Conservation (phyloP, 2,888 invertebrate species). For the Drosophila kokeensis region DNA sequence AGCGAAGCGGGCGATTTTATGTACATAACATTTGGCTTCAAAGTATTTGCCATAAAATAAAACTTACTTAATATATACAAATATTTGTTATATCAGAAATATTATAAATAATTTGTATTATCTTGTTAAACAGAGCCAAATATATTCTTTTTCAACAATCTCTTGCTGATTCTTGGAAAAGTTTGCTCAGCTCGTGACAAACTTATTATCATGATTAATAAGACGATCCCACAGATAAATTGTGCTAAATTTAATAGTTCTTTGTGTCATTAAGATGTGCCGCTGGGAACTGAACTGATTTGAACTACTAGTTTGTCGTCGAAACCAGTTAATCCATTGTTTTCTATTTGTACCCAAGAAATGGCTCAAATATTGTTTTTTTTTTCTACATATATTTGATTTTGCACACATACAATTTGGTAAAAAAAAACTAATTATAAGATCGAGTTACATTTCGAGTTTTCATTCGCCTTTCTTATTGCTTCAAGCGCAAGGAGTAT, state of each 20-base stretch:
- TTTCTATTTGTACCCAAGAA: neutral
- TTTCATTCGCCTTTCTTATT: neutral
- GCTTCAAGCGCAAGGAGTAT: slow-evolving; percentile 14
- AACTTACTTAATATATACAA: neutral
- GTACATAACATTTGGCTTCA: neutral
- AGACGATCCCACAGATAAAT: slow-evolving; percentile 10
- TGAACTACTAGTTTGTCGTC: slow-evolving; percentile 16
- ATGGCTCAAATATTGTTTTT: neutral
- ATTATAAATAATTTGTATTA: neutral
- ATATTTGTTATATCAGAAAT: neutral
- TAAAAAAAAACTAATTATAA: neutral
- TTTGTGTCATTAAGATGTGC: slow-evolving; percentile 21
- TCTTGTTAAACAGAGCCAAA: neutral
- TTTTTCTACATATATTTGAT: neutral
- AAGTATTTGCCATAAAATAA: neutral
- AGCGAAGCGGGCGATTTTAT: neutral
- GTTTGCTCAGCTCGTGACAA: slow-evolving; percentile 31
- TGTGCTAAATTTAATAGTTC: slow-evolving; percentile 34
- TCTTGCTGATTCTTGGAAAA: neutral
- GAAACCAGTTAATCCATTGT: slow-evolving; percentile 39
- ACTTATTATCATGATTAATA: slow-evolving; percentile 38
- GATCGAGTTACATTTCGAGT: neutral
- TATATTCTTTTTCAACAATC: neutral
- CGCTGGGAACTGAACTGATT: slow-evolving; percentile 39
- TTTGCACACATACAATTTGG: slow-evolving; percentile 5